Evolutionary conservation across 2,888 invertebrate species (phyloP).

Genomic region (Pterostichus niger): DNA sequence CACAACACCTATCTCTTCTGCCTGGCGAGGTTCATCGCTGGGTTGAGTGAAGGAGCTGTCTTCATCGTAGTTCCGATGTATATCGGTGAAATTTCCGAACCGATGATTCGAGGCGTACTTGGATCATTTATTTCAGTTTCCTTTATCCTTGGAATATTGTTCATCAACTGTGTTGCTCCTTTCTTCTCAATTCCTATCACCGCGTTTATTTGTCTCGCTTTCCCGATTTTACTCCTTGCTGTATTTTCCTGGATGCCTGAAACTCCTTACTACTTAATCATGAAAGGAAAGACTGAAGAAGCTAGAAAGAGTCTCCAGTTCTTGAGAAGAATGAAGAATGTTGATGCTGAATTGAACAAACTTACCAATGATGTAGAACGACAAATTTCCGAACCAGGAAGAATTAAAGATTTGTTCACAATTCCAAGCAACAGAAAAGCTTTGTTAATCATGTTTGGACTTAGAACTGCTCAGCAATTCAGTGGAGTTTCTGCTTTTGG

Average conservation of each 20-base stretch:
- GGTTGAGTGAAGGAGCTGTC: conserved; percentile 71
- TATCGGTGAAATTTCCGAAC: conserved; percentile 71
- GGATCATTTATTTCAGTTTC: conserved; percentile 68
- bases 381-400: conserved; percentile 72
- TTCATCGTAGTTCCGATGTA: conserved; percentile 71
- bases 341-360: conserved; percentile 71
- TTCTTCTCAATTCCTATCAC: conserved; percentile 69
- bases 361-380: conserved; percentile 71
- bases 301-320: conserved; percentile 71
- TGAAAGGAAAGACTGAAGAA: conserved; percentile 70
- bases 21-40: conserved; percentile 69
- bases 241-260: conserved; percentile 72
- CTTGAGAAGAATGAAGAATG: conserved; percentile 71
- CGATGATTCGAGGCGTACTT: conserved; percentile 68
- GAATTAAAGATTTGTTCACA: conserved; percentile 71
- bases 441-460: conserved; percentile 69
- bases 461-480: conserved; percentile 72
- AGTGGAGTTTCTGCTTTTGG: conserved; percentile 72
- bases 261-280: conserved; percentile 73
- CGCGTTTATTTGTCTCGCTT: conserved; percentile 67
- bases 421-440: conserved; percentile 72
- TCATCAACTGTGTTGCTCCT: conserved; percentile 71
- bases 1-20: conserved; percentile 67
- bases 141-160: conserved; percentile 68
- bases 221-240: conserved; percentile 70